phyloP scores from a whole-genome alignment of 2,888 invertebrate species.

The Lampropteryx suffumata region DNA sequence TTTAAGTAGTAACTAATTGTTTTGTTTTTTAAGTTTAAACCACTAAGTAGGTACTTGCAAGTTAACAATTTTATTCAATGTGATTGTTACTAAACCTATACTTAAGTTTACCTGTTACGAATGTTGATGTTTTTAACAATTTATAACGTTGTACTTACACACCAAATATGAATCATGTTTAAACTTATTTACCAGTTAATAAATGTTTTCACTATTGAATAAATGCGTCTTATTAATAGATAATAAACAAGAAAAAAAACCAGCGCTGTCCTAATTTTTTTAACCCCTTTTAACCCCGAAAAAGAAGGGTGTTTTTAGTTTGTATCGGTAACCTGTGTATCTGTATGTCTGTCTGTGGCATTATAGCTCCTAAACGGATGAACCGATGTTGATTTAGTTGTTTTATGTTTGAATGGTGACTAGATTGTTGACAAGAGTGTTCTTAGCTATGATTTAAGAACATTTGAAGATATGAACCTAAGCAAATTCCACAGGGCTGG shows the following conservation, averaged over 20 bases:
- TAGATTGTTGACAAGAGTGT: no score
- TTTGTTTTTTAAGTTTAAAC: background rate
- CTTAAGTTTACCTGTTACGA: constrained; percentile 13
- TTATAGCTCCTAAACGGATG: no score
- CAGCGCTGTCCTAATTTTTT: no score
- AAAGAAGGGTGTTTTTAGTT: no score
- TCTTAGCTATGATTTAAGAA: no score
- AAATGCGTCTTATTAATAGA: constrained; percentile 9
- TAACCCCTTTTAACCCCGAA: no score
- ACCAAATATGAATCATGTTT: constrained; percentile 51
- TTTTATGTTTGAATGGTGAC: no score
- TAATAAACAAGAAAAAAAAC: background rate
- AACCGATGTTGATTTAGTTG: no score
- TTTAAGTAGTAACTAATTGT: constrained; percentile 13
- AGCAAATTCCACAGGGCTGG: no score
- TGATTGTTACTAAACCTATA: constrained; percentile 28
- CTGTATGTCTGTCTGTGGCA: no score
- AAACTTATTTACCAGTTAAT: constrained; percentile 34
- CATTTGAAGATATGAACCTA: no score
- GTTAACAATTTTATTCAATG: constrained; percentile 7
- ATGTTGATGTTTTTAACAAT: constrained; percentile 48
- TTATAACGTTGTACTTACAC: constrained; percentile 52
- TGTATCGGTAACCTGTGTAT: no score
- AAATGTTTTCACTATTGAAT: constrained; percentile 36
- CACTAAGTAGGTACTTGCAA: background rate